A percentile compares a stretch with the other conserved stretches of the same genome.
Conservation (phyloP, 2,113 vertebrate species). For the Nannospalax galili region DNA sequence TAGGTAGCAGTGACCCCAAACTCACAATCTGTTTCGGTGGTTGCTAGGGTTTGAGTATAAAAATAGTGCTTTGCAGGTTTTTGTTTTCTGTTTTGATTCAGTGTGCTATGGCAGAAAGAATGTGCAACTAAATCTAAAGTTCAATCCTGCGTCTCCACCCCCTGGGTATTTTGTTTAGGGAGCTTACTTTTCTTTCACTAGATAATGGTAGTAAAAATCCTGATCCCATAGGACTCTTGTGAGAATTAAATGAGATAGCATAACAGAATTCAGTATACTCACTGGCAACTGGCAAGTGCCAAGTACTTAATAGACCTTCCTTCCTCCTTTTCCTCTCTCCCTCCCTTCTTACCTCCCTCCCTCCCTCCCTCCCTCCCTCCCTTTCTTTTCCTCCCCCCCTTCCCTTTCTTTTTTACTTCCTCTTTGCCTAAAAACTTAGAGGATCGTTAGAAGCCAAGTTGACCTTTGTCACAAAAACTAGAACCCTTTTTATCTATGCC, state of each 20-base stretch:
- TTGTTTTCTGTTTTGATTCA: not conserved
- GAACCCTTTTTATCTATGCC: not conserved
- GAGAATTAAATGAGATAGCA: not conserved
- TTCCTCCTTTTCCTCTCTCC: not conserved
- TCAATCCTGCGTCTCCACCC: not conserved
- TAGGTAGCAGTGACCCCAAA: not conserved
- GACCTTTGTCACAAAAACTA: not conserved
- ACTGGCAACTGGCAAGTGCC: not conserved
- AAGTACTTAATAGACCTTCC: rapidly evolving
- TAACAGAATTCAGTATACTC: not conserved
- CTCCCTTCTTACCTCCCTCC: too few species aligned
- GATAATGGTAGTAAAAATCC: not conserved
- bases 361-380: not conserved
- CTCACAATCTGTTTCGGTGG: not conserved
- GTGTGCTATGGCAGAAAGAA: not conserved
- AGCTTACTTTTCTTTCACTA: not conserved
- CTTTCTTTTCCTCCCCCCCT: not conserved
- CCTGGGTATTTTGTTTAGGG: not conserved
- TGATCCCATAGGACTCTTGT: not conserved
- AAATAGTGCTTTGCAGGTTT: not conserved
- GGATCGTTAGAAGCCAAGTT: not conserved
- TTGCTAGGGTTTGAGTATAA: not conserved
- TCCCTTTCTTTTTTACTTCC: not conserved
- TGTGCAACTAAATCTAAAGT: not conserved
- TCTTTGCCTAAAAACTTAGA: slow-evolving; percentile 26